phyloP scores from a whole-genome alignment of 2,113 vertebrate species.

The Zosterops lateralis region DNA sequence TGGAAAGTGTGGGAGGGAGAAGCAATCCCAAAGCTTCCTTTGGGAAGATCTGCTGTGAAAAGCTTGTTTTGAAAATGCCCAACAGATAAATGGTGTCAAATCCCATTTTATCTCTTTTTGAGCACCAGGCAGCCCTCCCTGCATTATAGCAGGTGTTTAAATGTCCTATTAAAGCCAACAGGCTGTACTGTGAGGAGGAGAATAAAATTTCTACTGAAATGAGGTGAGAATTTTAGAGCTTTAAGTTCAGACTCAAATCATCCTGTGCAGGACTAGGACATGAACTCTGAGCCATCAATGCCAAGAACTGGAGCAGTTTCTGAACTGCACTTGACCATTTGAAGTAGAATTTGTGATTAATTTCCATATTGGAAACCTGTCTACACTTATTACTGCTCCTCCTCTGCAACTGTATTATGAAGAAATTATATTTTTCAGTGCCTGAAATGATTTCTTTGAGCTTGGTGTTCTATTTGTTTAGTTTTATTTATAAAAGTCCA shows the following conservation, averaged over 20 bases:
- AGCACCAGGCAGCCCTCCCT: neutral
- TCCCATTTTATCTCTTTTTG: neutral
- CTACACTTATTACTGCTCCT: neutral
- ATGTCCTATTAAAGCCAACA: neutral
- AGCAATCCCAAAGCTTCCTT: neutral
- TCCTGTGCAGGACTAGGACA: neutral
- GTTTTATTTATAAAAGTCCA: neutral
- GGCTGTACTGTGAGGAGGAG: neutral
- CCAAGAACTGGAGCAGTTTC: neutral
- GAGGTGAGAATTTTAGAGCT: neutral
- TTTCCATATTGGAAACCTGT: neutral
- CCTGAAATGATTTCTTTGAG: neutral
- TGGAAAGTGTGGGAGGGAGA: neutral
- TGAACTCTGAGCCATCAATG: accelerated
- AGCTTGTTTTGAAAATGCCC: neutral
- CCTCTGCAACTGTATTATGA: neutral
- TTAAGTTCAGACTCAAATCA: neutral
- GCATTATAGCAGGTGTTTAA: neutral
- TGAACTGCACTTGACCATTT: neutral
- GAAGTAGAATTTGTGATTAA: neutral
- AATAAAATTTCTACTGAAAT: neutral
- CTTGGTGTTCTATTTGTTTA: neutral
- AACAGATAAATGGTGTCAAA: neutral
- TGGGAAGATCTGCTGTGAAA: neutral
- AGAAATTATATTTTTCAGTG: neutral